Base-by-base conservation (phyloP, 2,888 invertebrate genomes). In the Stenurella melanura region DNA sequence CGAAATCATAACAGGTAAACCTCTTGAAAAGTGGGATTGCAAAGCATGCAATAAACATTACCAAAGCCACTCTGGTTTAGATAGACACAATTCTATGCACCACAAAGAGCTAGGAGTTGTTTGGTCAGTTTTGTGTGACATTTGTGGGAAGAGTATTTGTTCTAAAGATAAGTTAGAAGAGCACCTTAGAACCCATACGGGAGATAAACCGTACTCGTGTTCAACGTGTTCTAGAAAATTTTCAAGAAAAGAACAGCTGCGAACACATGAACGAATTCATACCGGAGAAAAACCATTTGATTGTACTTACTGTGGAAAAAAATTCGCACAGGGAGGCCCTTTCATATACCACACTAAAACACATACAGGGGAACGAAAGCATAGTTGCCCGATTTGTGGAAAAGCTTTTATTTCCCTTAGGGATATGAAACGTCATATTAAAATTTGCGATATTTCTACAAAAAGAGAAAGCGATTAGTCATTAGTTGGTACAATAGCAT, bases 151-250 rank as follows among this genome's bases (percentile, higher is more conserved):
- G 69, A 81, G 85, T 18, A 86, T 88, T 18, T 85, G 86, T 12
- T 85, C 85, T 76, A 83, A 82, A 61, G 84, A 83, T 18, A 85
- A 86, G 7, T 77, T 88, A 17, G 85, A 54, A 21, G 72, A 75
- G 84, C 88, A 88, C 74, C 85, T 87, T 75, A 83, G 87, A 67
- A 87, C 86, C 71, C 92, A 92, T 77, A 91, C 90, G 0, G 92
- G 92, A 0, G 91, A 92, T 74, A 91, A 91, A 61, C 88, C 88
- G 18, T 86, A 85, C 66, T 81, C 84, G 21, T 89, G 89, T 69
- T 91, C 91, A 50, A 85, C 90, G 2, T 92, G 92, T 73, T 91
- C 91, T 0, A 92, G 92, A 78, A 88, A 89, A 0, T 85, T 92
- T 12, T 86, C 89, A 0, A 90, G 87, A 19, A 86, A 84, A 9